These are phyloP conservation scores for Ceratotherium simum DNA, from an alignment of 2,113 vertebrate species.

Conservation along the genomic window DNA sequence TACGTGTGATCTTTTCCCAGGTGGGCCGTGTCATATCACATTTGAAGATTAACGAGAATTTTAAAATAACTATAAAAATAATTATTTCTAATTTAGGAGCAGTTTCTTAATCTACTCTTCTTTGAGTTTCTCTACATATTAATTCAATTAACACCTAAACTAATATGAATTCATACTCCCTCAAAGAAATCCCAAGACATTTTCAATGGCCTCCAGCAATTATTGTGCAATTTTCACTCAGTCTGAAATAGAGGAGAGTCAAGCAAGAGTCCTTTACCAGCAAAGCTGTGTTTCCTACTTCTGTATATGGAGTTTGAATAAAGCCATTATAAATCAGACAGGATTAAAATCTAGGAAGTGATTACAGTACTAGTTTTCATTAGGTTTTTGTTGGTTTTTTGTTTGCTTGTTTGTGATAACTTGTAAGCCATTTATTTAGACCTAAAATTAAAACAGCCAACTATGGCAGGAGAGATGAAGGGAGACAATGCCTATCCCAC, in stretches of 20 bases:
- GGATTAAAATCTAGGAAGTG: neutral
- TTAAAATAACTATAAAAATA: neutral
- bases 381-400: neutral
- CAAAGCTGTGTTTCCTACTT: neutral
- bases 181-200: neutral
- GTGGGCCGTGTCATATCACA: neutral
- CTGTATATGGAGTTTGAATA: neutral
- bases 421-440: neutral
- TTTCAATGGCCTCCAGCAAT: neutral
- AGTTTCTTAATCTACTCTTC: neutral
- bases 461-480: neutral
- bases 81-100: neutral
- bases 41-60: neutral
- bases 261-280: neutral
- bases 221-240: neutral
- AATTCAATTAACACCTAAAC: constrained; percentile 22
- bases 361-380: neutral
- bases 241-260: neutral
- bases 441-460: neutral
- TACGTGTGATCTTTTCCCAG: neutral
- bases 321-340: neutral
- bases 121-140: neutral
- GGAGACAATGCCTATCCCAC: neutral
- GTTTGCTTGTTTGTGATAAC: neutral
- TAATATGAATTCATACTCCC: neutral